These are phyloP conservation scores for Polia nebulosa DNA, from an alignment of 2,888 invertebrate genomes.

Conservation along the genomic window DNA sequence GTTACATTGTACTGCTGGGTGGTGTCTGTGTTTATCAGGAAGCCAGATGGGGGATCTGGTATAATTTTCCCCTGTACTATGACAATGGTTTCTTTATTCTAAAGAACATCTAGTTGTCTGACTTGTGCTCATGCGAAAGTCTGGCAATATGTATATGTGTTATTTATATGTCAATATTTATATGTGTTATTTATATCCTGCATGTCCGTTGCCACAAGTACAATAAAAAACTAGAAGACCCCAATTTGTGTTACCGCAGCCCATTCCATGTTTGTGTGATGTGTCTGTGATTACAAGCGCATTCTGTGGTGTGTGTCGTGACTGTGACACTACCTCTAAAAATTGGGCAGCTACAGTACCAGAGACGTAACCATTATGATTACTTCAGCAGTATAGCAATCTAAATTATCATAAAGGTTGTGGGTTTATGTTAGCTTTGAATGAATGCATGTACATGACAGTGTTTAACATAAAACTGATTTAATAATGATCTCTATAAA, in stretches of 20 bases:
- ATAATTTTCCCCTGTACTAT: no score
- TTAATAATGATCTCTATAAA: conserved; percentile 26
- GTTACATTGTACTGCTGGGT: background rate
- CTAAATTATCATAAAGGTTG: conserved; percentile 54
- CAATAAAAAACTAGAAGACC: conserved; percentile 91
- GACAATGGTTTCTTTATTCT: no score
- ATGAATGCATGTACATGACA: conserved; percentile 5
- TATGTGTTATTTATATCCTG: no score
- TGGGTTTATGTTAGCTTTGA: conserved; percentile 31
- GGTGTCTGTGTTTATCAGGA: no score
- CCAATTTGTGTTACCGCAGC: conserved; percentile 92
- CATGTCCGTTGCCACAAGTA: conserved; percentile 93
- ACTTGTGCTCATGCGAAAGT: no score
- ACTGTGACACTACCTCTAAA: conserved; percentile 91
- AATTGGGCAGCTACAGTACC: conserved; percentile 92
- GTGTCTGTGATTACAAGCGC: conserved; percentile 92
- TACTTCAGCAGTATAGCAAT: conserved; percentile 81
- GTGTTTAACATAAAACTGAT: conserved; percentile 1
- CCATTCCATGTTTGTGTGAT: no score
- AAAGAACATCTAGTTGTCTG: no score
- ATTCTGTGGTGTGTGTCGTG: conserved; percentile 93
- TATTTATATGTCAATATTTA: no score
- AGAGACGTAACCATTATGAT: conserved; percentile 87
- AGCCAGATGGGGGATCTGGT: no score
- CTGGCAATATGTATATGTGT: no score